phyloP scores from a whole-genome alignment of 1,140 invertebrate species.

The Drosophila hydei region DNA sequence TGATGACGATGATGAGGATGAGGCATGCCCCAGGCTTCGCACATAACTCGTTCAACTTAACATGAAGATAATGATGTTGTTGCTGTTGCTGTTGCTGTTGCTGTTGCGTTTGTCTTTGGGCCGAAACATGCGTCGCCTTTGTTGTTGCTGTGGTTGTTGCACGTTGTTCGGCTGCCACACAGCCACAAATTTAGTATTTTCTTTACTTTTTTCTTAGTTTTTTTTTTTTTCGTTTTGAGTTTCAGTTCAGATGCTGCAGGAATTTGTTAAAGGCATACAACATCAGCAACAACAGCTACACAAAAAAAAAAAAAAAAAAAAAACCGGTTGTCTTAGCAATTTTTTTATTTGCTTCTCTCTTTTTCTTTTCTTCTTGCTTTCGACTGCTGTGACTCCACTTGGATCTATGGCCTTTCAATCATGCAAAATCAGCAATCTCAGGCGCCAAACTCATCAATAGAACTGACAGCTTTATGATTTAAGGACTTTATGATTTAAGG shows the following conservation, averaged over 20 bases:
- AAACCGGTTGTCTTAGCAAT: slow-evolving; percentile 68
- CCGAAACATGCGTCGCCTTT: slow-evolving; percentile 53
- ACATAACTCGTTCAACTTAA: slow-evolving; percentile 44
- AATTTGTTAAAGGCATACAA: slow-evolving; percentile 67
- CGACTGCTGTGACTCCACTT: slow-evolving; percentile 32
- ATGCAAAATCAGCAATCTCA: slow-evolving; percentile 43
- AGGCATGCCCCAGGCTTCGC: slow-evolving; percentile 28
- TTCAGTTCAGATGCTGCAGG: slow-evolving; percentile 42
- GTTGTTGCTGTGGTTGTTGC: slow-evolving; percentile 13
- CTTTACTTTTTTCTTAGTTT: slow-evolving; percentile 6
- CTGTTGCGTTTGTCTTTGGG: slow-evolving; percentile 35
- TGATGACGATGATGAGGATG: slow-evolving; percentile 16
- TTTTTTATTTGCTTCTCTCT: slow-evolving; percentile 4
- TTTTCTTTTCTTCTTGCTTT: background rate
- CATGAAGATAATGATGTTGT: slow-evolving; percentile 24
- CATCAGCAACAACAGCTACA: slow-evolving; percentile 24
- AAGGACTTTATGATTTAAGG: no score
- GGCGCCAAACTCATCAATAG: slow-evolving; percentile 30
- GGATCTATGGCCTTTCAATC: slow-evolving; percentile 33
- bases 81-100: slow-evolving; percentile 6
- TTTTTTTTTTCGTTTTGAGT: slow-evolving; percentile 11
- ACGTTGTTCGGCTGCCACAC: slow-evolving; percentile 16
- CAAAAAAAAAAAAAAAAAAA: slow-evolving; percentile 38
- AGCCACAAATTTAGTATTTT: slow-evolving; percentile 18
- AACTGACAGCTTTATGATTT: background rate